Percentiles rank a stretch among this genome's conserved stretches.
These are phyloP conservation scores for Odontamblyopus rebecca DNA, from an alignment of 2,797 vertebrate genomes.

Conservation along the genomic window DNA sequence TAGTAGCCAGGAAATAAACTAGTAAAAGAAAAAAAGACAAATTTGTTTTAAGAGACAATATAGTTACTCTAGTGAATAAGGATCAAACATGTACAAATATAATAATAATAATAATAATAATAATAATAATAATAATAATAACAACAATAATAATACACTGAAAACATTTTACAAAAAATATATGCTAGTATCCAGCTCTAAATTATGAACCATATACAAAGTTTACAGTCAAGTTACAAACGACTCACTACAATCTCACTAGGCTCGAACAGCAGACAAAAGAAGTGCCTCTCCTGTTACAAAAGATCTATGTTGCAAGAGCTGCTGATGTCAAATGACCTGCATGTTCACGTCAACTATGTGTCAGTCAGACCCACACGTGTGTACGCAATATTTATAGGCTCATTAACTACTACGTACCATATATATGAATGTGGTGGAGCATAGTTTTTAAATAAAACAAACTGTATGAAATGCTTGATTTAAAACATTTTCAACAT, in stretches of 20 bases:
- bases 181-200: background rate
- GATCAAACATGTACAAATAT: background rate
- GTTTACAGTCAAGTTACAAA: conserved; percentile 42
- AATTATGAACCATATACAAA: background rate
- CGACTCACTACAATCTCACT: conserved; percentile 45
- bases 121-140: too few relatives aligned
- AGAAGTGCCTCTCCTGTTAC: conserved; percentile 61
- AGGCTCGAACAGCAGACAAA: conserved; percentile 47
- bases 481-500: too few relatives aligned
- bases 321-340: conserved; percentile 62
- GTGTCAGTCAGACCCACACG: conserved; percentile 59
- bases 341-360: conserved; percentile 62
- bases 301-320: conserved; percentile 70
- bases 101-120: background rate
- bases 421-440: conserved; percentile 30
- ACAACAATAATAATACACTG: too few relatives aligned
- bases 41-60: background rate
- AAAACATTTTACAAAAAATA: too few relatives aligned
- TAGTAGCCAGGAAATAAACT: too few relatives aligned
- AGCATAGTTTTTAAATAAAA: too few relatives aligned
- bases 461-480: too few relatives aligned
- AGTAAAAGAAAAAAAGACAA: background rate
- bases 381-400: conserved; percentile 46
- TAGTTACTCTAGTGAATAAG: background rate
- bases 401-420: conserved; percentile 16